phyloP scores from a whole-genome alignment of 2,113 vertebrate species.

The Ammodramus savannarum region DNA sequence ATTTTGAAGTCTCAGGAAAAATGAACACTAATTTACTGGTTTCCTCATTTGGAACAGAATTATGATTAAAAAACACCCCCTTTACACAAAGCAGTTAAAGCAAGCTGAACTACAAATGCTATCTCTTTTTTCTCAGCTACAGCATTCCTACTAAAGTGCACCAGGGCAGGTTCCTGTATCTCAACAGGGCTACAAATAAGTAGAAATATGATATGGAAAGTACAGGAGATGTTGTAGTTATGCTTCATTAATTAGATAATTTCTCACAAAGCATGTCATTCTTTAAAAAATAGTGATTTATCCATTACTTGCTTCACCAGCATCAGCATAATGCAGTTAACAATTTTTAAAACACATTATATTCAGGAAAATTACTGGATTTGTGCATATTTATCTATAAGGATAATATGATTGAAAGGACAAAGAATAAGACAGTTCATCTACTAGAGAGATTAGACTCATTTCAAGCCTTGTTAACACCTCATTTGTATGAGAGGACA shows the following conservation, averaged over 20 bases:
- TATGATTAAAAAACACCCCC: neutral
- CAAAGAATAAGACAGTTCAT: neutral
- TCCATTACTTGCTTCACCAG: neutral
- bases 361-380: neutral
- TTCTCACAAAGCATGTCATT: neutral
- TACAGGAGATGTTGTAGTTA: neutral
- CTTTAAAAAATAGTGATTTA: neutral
- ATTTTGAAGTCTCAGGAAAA: neutral
- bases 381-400: neutral
- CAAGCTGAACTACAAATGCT: neutral
- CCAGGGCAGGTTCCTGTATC: neutral
- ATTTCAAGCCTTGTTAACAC: neutral
- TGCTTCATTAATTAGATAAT: neutral
- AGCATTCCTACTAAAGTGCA: neutral
- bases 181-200: neutral
- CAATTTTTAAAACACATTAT: neutral
- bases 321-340: neutral
- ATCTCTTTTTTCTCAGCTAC: neutral
- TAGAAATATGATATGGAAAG: neutral
- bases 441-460: neutral
- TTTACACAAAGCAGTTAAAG: neutral
- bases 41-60: neutral
- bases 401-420: neutral
- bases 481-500: neutral
- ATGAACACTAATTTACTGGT: neutral